phyloP scores from a whole-genome alignment of 2,797 vertebrate genomes.

The Coccyzus lansbergi region DNA sequence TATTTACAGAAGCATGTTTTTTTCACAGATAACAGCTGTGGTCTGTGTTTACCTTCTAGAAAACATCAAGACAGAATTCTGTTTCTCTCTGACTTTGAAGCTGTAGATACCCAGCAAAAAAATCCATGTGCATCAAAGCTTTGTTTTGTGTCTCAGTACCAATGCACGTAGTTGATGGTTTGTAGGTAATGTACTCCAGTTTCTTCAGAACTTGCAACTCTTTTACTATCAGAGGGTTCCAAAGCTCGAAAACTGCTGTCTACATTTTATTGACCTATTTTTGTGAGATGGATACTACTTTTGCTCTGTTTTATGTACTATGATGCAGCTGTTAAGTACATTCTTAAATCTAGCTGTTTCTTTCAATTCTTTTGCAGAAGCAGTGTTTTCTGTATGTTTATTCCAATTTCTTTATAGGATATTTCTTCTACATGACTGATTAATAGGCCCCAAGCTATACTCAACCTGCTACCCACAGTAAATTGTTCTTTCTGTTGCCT shows the following conservation, averaged over 20 bases:
- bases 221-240: neutral
- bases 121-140: neutral
- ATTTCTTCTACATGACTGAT: slow-evolving; percentile 48
- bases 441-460: slow-evolving; percentile 42
- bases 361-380: neutral
- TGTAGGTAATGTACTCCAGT: neutral
- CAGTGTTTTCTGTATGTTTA: neutral
- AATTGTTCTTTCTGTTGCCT: slow-evolving; percentile 42
- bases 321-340: neutral
- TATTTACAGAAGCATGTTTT: neutral
- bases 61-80: neutral
- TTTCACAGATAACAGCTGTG: neutral
- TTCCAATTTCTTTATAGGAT: slow-evolving; percentile 6
- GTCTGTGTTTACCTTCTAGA: neutral
- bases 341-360: neutral
- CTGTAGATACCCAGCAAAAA: neutral
- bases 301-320: neutral
- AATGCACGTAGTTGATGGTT: neutral
- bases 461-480: slow-evolving; percentile 54
- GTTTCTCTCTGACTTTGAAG: neutral
- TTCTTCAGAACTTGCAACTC: neutral
- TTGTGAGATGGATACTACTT: neutral
- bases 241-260: neutral
- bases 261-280: neutral
- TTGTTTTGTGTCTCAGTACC: neutral